A percentile compares a stretch with the other conserved stretches of the same genome.
These are phyloP conservation scores for Heliopora coerulea DNA, from an alignment of 92 coral and sea anemone genomes.

Conservation along the genomic window DNA sequence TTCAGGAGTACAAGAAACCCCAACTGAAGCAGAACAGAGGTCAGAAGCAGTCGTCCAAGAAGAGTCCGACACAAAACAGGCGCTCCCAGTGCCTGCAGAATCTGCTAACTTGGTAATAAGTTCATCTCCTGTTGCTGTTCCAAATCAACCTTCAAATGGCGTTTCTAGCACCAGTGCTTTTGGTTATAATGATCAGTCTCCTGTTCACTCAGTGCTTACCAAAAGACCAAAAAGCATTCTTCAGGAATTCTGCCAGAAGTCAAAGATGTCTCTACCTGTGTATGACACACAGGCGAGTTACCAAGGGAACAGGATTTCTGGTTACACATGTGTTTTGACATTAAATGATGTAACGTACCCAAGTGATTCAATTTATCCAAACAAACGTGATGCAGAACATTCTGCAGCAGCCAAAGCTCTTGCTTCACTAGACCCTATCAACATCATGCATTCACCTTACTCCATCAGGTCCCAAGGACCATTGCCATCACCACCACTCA, in stretches of 20 bases:
- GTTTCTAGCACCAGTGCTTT: not conserved
- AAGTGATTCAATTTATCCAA: not conserved
- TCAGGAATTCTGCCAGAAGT: constrained; percentile 62
- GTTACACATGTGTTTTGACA: constrained; percentile 15
- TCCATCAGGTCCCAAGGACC: not conserved
- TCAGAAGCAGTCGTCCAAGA: too few relatives aligned
- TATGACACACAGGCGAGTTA: constrained; percentile 45
- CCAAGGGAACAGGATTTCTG: constrained; percentile 9
- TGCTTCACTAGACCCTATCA: not conserved
- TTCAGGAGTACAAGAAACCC: too few relatives aligned
- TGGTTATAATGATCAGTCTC: not conserved
- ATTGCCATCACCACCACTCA: not conserved
- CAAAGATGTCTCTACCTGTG: constrained; percentile 51
- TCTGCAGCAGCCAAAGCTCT: constrained; percentile 23
- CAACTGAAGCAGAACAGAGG: too few relatives aligned
- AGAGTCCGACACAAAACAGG: too few relatives aligned
- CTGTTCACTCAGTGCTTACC: not conserved
- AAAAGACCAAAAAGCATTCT: constrained; percentile 57
- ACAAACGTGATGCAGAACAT: constrained; percentile 42
- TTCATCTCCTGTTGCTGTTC: too few relatives aligned
- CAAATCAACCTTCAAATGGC: not conserved
- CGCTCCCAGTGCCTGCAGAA: too few relatives aligned
- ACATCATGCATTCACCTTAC: constrained; percentile 30
- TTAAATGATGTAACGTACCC: constrained; percentile 9
- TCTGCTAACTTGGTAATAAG: too few relatives aligned